Evolutionary conservation across 2,797 vertebrate genomes (phyloP).

Genomic region (Pyrocephalus nanus): DNA sequence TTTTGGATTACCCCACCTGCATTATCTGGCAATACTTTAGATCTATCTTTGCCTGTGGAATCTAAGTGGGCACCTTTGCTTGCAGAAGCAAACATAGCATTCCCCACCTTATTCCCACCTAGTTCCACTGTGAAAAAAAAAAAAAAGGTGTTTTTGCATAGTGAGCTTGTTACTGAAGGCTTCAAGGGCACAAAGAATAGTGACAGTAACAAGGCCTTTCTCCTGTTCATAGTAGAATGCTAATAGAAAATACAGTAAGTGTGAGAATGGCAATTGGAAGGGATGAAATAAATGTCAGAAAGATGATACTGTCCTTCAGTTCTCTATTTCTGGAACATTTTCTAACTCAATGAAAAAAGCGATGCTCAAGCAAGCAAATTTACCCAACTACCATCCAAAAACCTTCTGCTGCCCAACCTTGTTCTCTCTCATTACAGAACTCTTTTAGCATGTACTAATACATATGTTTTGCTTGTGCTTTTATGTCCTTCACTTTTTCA

Average conservation of each 20-base stretch:
- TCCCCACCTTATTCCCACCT: neutral
- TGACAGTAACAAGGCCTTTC: neutral
- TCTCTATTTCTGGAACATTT: constrained; percentile 11
- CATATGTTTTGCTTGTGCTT: neutral
- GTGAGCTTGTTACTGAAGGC: neutral
- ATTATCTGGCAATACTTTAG: neutral
- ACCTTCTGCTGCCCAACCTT: neutral
- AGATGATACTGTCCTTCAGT: neutral
- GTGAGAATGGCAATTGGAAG: neutral
- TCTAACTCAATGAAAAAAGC: neutral
- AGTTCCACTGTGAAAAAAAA: neutral
- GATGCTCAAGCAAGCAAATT: neutral
- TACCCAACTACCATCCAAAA: neutral
- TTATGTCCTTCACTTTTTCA: neutral
- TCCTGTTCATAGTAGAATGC: neutral
- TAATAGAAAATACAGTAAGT: neutral
- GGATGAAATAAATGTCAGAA: neutral
- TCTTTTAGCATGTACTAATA: neutral
- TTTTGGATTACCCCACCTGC: neutral
- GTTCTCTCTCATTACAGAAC: neutral
- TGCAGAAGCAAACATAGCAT: neutral
- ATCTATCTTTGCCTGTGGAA: neutral
- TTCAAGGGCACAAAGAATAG: neutral
- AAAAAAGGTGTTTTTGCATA: neutral
- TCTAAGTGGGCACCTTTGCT: neutral